A percentile compares a stretch with the other conserved stretches of the same genome.
Conservation (phyloP, 1,140 invertebrate species). For the Magallana angulata region DNA sequence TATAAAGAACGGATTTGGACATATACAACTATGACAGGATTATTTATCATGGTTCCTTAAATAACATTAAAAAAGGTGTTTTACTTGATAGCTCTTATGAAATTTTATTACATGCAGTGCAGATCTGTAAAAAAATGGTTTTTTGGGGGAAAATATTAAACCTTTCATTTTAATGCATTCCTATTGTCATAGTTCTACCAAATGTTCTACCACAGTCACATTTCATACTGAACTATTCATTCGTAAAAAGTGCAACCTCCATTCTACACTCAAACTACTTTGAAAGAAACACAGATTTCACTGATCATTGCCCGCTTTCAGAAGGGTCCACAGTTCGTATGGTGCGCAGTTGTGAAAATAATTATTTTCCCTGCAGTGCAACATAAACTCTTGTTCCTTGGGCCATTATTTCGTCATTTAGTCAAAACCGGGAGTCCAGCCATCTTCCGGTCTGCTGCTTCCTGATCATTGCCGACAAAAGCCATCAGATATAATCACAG, state of each 20-base stretch:
- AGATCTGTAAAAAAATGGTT: too few relatives aligned
- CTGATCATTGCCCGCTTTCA: background rate
- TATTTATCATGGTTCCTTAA: too few relatives aligned
- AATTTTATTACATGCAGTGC: too few relatives aligned
- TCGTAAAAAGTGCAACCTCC: background rate
- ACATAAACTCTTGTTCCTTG: slow-evolving; percentile 16
- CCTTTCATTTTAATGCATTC: too few relatives aligned
- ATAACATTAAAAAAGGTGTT: too few relatives aligned
- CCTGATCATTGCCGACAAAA: background rate
- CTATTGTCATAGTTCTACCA: too few relatives aligned
- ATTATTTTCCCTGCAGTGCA: slow-evolving; percentile 23
- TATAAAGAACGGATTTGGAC: too few relatives aligned
- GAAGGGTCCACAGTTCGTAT: background rate
- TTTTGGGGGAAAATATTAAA: too few relatives aligned
- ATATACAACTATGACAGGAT: too few relatives aligned
- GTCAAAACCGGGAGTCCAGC: background rate
- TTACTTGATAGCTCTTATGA: too few relatives aligned
- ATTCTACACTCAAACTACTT: background rate
- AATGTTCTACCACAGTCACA: too few relatives aligned
- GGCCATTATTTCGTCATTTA: slow-evolving; percentile 29
- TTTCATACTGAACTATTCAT: too few relatives aligned
- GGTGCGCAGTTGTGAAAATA: slow-evolving; percentile 7
- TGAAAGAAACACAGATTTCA: slow-evolving; percentile 25
- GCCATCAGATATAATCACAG: background rate
- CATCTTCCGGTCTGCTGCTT: slow-evolving; percentile 5